Conservation (phyloP, 1,140 invertebrate species). For the honey bee (Apis mellifera) region DNA sequence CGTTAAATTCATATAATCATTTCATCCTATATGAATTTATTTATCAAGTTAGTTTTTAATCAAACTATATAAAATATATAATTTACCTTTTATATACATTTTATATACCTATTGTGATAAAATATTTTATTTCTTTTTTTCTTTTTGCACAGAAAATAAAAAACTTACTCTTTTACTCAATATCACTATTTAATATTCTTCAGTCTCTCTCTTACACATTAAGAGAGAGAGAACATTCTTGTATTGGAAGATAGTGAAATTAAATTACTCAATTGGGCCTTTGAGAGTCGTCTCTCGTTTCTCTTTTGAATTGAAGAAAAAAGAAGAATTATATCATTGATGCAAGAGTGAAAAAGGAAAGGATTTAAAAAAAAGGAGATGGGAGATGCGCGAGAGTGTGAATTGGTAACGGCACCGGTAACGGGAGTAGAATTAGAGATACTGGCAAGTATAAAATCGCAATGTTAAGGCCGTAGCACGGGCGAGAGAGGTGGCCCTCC, state of each 20-base stretch:
- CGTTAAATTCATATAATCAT: too few relatives aligned
- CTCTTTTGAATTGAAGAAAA: not conserved
- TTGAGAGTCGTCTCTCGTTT: not conserved
- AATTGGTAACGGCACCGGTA: not conserved
- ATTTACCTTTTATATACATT: too few relatives aligned
- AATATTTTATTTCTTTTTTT: too few relatives aligned
- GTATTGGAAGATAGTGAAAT: not conserved
- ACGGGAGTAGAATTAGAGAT: not conserved
- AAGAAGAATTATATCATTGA: not conserved
- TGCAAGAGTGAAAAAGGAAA: not conserved
- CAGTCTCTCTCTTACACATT: not conserved
- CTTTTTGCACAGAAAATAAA: too few relatives aligned
- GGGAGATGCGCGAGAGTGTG: not conserved
- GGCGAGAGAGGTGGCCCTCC: constrained; percentile 7
- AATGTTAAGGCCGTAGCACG: not conserved
- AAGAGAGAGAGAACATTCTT: rapidly evolving
- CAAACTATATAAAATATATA: too few relatives aligned
- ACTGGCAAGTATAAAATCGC: not conserved
- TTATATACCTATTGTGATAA: too few relatives aligned
- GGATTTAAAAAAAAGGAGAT: not conserved
- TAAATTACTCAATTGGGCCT: not conserved
- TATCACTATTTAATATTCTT: not conserved
- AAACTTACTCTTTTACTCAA: too few relatives aligned
- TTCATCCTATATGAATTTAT: too few relatives aligned
- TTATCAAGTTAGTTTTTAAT: too few relatives aligned